phyloP scores from a whole-genome alignment of 2,797 vertebrate species.

The Periparus ater region DNA sequence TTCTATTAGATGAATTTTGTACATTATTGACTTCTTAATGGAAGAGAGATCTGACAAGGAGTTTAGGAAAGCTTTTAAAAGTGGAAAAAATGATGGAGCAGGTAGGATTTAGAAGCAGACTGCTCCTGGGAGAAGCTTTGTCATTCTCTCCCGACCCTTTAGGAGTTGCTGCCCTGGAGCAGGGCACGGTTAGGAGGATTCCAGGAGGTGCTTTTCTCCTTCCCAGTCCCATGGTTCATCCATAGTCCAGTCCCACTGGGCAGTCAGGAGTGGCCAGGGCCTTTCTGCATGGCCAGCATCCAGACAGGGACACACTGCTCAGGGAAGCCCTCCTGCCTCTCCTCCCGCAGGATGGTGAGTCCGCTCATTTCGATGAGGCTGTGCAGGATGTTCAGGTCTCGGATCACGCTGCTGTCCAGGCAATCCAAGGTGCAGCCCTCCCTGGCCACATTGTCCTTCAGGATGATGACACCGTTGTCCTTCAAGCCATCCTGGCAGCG shows the following conservation, averaged over 20 bases:
- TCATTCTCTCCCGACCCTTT: not conserved
- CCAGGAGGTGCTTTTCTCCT: not conserved
- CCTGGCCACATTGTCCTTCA: conserved; percentile 95
- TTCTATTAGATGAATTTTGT: not conserved
- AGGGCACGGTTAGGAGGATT: not conserved
- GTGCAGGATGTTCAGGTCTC: conserved; percentile 89
- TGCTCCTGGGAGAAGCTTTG: not conserved
- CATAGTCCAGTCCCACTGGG: not conserved
- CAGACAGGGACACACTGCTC: conserved; percentile 91
- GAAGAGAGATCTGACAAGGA: not conserved
- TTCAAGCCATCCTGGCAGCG: conserved; percentile 86
- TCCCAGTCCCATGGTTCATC: not conserved
- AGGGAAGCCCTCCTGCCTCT: conserved; percentile 89
- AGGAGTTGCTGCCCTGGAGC: not conserved
- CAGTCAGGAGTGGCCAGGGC: not conserved
- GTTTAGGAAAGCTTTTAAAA: not conserved
- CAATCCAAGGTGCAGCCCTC: conserved; percentile 90
- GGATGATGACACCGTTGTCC: conserved; percentile 87
- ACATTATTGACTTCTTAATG: not conserved
- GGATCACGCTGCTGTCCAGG: conserved; percentile 90
- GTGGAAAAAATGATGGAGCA: not conserved
- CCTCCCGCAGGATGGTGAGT: conserved; percentile 81
- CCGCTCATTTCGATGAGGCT: conserved; percentile 86
- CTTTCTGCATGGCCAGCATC: conserved; percentile 88
- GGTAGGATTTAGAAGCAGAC: not conserved